phyloP scores from a whole-genome alignment of 2,113 vertebrate genomes.

The Onychostruthus taczanowskii region DNA sequence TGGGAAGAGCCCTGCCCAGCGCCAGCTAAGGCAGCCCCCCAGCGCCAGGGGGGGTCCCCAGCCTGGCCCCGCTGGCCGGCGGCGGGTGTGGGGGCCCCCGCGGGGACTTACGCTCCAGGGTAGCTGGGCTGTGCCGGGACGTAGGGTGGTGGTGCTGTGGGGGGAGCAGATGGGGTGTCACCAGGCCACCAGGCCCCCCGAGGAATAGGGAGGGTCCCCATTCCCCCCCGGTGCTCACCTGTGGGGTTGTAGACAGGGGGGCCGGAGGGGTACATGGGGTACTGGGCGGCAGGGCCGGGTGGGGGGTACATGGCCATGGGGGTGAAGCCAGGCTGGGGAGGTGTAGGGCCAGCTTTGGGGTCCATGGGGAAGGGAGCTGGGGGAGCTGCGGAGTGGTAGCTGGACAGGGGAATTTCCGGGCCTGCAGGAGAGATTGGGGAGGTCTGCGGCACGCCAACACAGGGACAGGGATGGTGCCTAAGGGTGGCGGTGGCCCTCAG shows the following conservation, averaged over 20 bases:
- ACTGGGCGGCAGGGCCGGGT: not conserved
- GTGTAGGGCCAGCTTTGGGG: not conserved
- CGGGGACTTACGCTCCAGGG: not conserved
- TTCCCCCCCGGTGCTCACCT: not conserved
- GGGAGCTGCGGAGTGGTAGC: not conserved
- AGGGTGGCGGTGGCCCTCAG: not conserved
- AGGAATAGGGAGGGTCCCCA: too few species aligned
- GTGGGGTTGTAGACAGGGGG: constrained; percentile 30
- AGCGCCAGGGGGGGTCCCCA: not conserved
- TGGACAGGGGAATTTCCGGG: not conserved
- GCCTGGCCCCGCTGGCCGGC: not conserved
- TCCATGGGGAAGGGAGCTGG: not conserved
- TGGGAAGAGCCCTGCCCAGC: not conserved
- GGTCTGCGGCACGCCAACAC: not conserved
- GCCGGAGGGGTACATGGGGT: not conserved
- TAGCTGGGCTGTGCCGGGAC: constrained; percentile 8
- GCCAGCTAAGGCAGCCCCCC: fast-evolving
- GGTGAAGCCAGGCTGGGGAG: constrained; percentile 6
- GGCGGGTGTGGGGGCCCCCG: fast-evolving
- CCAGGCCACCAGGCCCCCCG: fast-evolving
- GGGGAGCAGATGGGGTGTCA: not conserved
- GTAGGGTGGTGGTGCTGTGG: not conserved
- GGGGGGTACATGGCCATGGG: not conserved
- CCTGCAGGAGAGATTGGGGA: not conserved
- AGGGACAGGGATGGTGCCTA: not conserved